Base-by-base conservation (phyloP, 1,140 invertebrate species). In the Leptestheria dahalacensis region DNA sequence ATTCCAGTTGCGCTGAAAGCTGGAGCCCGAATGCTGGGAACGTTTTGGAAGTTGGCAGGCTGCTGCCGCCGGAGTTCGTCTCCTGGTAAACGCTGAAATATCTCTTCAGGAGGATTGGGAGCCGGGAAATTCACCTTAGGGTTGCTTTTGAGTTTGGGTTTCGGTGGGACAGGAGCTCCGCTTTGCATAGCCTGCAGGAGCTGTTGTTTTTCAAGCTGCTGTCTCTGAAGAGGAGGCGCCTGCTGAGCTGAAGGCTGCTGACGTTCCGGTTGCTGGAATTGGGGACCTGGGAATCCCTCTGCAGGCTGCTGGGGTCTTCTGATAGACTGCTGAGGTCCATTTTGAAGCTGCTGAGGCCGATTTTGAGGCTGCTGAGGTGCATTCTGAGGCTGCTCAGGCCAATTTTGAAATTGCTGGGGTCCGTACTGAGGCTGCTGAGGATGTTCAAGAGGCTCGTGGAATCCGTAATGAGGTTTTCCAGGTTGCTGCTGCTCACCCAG, bases 1-100 rank as follows among this genome's bases (percentile, higher is more conserved):
- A 62, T 51, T 2, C 26, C 41, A 15, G 33, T 57, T 6, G 61
- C 54, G 23, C 58, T 62, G 29, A 62, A 62, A n/a, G 11, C 18
- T 24, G 51, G 51, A 24, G n/a, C n/a, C n/a, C 11, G 51, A 26
- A n/a, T 18, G n/a, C 9, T n/a, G 2, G 51, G 23, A 18, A 26
- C 51, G n/a, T 18, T 3, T 1, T 4, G 4, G 21, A 11, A 25
- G 9, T 51, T 51, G 49, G 26, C 23, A 12, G 49, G 33, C 15
- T 41, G 33, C 15, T 41, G 33, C 15, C 6, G 33, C 15, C 1
- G 50, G n/a, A 1, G 50, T 52, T 52, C n/a, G 50, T 23, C 2
- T 25, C 24, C 2, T 21, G 15, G 50, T 52, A 20, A 48, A 24
- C 12, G 11, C 21, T 23, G 46, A 23, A 15, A 11, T 33, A 12